Evolutionary conservation across 2,113 vertebrate species (phyloP).

Genomic region (Hiodon alosoides): DNA sequence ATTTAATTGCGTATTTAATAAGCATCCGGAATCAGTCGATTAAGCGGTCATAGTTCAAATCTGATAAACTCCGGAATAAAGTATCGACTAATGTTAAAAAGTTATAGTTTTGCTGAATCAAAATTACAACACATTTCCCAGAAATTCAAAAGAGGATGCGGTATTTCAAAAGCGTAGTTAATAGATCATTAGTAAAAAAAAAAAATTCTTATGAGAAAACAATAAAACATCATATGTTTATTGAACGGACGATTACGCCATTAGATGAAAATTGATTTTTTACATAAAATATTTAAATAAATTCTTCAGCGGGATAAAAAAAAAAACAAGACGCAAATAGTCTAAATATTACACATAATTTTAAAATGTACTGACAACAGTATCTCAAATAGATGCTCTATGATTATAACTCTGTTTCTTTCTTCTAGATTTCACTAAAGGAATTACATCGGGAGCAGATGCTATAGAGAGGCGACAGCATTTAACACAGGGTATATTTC

Average conservation of each 20-base stretch:
- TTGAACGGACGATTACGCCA: too few relatives aligned
- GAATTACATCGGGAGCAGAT: constrained; percentile 39
- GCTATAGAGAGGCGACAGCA: constrained; percentile 52
- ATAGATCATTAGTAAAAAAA: not conserved
- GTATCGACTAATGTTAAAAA: constrained; percentile 28
- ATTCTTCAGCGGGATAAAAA: too few relatives aligned
- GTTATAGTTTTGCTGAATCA: constrained; percentile 14
- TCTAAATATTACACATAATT: too few relatives aligned
- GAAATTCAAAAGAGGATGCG: constrained; percentile 5
- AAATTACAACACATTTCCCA: not conserved
- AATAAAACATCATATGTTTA: too few relatives aligned
- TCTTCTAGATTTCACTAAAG: constrained; percentile 56
- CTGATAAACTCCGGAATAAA: constrained; percentile 49
- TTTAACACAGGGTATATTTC: constrained; percentile 50
- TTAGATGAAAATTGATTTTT: too few relatives aligned
- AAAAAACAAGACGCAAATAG: too few relatives aligned
- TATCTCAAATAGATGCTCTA: not conserved
- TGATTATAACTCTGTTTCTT: not conserved
- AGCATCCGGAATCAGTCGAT: constrained; percentile 47
- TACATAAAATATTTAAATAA: too few relatives aligned
- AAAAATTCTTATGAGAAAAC: too few relatives aligned
- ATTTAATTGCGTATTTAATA: constrained; percentile 57
- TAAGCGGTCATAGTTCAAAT: constrained; percentile 54
- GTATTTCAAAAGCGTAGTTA: constrained; percentile 2
- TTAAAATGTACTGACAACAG: too few relatives aligned